These are phyloP conservation scores for Hydropsyche betteni DNA, from an alignment of 2,888 invertebrate genomes.

Conservation along the genomic window DNA sequence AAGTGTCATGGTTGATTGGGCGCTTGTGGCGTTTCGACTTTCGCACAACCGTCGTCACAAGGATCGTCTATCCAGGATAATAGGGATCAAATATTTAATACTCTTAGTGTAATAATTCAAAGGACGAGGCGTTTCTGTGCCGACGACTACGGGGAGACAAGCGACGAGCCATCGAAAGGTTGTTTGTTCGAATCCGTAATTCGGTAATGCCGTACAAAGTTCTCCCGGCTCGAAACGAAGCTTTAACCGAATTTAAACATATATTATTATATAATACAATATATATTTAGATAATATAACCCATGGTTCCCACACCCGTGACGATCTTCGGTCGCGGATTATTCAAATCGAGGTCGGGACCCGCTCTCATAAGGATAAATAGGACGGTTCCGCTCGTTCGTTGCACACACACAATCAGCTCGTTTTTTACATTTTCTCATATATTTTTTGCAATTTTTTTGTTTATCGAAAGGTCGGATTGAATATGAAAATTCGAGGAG, in stretches of 20 bases:
- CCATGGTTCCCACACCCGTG: background rate
- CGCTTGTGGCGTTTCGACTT: constrained; percentile 14
- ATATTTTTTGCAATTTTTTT: background rate
- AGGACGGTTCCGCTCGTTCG: constrained; percentile 1
- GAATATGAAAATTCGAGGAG: constrained; percentile 2
- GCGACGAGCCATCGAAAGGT: constrained; percentile 19
- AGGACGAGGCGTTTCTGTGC: constrained; percentile 15
- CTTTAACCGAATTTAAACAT: too few relatives aligned
- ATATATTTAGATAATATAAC: background rate
- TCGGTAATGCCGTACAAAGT: constrained; percentile 28
- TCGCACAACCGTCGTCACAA: constrained; percentile 1
- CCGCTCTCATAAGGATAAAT: constrained; percentile 8
- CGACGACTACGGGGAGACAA: constrained; percentile 2
- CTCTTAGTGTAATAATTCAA: constrained; percentile 31
- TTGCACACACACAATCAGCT: constrained; percentile 16
- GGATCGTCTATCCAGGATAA: constrained; percentile 18
- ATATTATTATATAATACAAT: too few relatives aligned
- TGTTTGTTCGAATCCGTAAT: constrained; percentile 31
- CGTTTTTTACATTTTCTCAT: background rate
- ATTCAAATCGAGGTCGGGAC: constrained; percentile 12
- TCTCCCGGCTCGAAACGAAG: constrained; percentile 14
- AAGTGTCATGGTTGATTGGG: background rate
- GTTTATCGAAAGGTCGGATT: background rate
- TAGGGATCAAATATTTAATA: constrained; percentile 33
- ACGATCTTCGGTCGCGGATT: constrained; percentile 5